A percentile compares a stretch with the other conserved stretches of the same genome.
Conservation (phyloP, 2,113 vertebrate species). For the Halcyon senegalensis region DNA sequence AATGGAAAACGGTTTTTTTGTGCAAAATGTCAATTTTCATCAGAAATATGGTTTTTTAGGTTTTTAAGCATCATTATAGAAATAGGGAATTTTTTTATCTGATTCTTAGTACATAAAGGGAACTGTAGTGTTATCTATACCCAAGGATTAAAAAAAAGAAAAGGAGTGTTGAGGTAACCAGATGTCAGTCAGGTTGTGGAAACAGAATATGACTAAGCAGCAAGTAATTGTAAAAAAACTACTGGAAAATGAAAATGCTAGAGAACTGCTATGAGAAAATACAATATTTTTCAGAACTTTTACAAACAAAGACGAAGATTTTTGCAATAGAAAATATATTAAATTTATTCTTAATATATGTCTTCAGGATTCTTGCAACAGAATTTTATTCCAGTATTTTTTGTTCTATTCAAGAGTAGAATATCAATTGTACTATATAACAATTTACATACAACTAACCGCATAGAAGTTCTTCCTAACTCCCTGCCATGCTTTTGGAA, state of each 20-base stretch:
- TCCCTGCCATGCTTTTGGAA: not conserved
- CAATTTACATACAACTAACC: not conserved
- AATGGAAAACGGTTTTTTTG: not conserved
- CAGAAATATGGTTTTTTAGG: accelerated
- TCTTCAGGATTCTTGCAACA: not conserved
- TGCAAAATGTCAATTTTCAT: not conserved
- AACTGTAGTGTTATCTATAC: not conserved
- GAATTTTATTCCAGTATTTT: not conserved
- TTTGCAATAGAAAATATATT: not conserved
- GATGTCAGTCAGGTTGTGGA: not conserved
- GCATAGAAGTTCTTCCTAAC: not conserved
- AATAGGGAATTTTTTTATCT: not conserved
- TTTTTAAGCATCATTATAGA: not conserved
- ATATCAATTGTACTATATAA: not conserved
- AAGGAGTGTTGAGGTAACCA: not conserved
- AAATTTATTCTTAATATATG: not conserved
- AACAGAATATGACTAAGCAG: not conserved
- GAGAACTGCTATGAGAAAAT: not conserved
- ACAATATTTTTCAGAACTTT: not conserved
- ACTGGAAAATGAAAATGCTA: not conserved
- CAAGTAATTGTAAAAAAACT: not conserved
- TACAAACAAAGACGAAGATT: not conserved
- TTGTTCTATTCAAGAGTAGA: not conserved
- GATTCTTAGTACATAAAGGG: not conserved
- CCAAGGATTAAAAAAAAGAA: not conserved